Percentiles rank a stretch among this genome's conserved stretches.
Evolutionary conservation across 1,140 invertebrate genomes (phyloP).

Genomic region (Bilobella aurantiaca): DNA sequence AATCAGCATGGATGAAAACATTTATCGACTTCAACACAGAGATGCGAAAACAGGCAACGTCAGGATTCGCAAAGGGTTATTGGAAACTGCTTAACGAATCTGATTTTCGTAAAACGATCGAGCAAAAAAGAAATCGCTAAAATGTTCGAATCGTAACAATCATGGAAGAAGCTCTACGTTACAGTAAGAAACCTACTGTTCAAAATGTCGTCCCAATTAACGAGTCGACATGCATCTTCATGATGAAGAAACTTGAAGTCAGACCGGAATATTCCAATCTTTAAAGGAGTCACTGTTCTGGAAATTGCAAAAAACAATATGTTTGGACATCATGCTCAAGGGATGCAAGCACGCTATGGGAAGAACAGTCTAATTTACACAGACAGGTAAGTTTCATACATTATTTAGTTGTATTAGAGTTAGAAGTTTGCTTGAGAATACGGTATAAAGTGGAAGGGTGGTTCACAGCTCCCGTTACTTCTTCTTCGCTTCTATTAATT

Average conservation of each 20-base stretch:
- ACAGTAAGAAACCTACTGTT: conserved; percentile 38
- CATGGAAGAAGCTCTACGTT: background rate
- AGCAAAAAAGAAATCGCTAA: background rate
- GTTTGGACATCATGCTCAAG: conserved; percentile 32
- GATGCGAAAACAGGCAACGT: conserved; percentile 38
- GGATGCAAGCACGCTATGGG: conserved; percentile 26
- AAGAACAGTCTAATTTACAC: conserved; percentile 37
- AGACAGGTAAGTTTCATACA: too few relatives aligned
- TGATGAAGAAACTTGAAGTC: conserved; percentile 38
- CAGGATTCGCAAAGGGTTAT: conserved; percentile 42
- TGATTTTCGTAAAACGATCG: conserved; percentile 42
- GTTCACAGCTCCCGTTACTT: too few relatives aligned
- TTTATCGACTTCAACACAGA: conserved; percentile 20
- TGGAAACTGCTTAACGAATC: conserved; percentile 43
- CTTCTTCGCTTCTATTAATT: too few relatives aligned
- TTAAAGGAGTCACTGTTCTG: conserved; percentile 40
- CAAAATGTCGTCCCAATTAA: conserved; percentile 38
- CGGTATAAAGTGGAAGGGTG: too few relatives aligned
- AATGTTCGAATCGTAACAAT: background rate
- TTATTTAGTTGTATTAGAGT: too few relatives aligned
- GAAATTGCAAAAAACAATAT: conserved; percentile 40
- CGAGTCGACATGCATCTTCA: conserved; percentile 38
- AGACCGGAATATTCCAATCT: conserved; percentile 41
- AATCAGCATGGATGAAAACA: conserved; percentile 12
- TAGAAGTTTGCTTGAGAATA: too few relatives aligned